Base-by-base conservation (phyloP, 2,797 vertebrate genomes). In the Sebastes steindachneri region DNA sequence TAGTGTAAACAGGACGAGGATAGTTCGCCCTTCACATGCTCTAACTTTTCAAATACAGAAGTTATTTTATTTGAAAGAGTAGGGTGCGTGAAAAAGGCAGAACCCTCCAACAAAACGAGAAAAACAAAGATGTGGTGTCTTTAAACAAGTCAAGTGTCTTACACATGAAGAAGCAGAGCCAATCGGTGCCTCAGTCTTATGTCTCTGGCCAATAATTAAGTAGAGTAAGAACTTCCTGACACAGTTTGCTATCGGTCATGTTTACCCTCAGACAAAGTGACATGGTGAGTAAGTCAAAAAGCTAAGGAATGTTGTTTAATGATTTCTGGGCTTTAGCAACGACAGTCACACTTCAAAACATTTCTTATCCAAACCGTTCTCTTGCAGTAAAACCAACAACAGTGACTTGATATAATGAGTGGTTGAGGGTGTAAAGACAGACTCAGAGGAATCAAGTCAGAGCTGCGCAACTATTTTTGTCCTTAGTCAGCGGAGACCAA, bases 281-380 rank as follows among this genome's bases (percentile, higher is more conserved):
- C 59, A 23, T 3, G 14, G 12, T 45, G 63, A 79, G 57, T 9
- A 48, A 26, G n/a, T 60, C 9, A n/a, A 51, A 29, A 68, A 48
- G 65, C 62, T 7, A 59, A 78, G 86, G 82, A 88, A 88, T 84
- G 86, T 70, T n/a, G n/a, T 33, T 70, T n/a, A 19, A 28, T 55
- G 28, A 25, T 54, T 64, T 78, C 15, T 68, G 17, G 25, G 25
- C 14, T 77, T 63, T 14, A 33, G n/a, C 19, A 33, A 68, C 0
- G 3, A 60, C 3, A 9, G 9, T 68, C 41, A 41, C 33, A 72
- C 63, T 31, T 71, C 14, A 73, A 29, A 75, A 58, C 28, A 35
- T 15, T 33, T 33, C 37, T 41, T 67, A 28, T 31, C 17, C 9
- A 11, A 62, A 67, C n/a, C 0, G 3, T 45, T 63, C 31, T 26